Percentiles rank a stretch among this genome's conserved stretches.
phyloP scores from a whole-genome alignment of 2,113 vertebrate species.

The Tauraco erythrolophus region DNA sequence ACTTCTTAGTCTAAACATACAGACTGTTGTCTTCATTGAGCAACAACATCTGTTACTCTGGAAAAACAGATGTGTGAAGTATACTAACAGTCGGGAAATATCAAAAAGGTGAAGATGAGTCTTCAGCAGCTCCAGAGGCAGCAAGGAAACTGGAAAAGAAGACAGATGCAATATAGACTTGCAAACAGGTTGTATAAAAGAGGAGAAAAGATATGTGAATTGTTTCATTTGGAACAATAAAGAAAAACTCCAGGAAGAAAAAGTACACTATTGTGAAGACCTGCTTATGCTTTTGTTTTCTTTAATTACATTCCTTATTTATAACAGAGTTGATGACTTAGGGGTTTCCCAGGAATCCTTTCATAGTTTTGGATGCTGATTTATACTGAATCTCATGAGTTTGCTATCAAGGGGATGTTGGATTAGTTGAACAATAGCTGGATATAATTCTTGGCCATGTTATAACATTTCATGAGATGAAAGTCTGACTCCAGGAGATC shows the following conservation, averaged over 20 bases:
- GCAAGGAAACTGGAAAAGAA: background rate
- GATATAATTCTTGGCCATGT: background rate
- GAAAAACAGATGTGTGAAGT: background rate
- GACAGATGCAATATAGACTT: background rate
- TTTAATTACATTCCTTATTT: constrained; percentile 1
- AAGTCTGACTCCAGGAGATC: constrained; percentile 4
- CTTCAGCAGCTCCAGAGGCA: background rate
- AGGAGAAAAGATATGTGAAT: background rate
- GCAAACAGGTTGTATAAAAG: rapidly evolving
- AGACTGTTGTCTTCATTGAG: background rate
- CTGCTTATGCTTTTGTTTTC: background rate
- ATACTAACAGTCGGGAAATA: background rate
- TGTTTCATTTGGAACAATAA: background rate
- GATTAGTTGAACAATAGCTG: background rate
- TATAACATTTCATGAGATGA: background rate
- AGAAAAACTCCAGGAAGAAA: background rate
- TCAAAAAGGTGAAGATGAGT: background rate
- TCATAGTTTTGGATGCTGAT: background rate
- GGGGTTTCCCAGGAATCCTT: background rate
- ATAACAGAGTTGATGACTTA: background rate
- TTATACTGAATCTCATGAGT: background rate
- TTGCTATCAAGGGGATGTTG: background rate
- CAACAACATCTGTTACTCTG: constrained; percentile 19
- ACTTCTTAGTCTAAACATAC: constrained; percentile 11
- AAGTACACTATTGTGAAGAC: background rate